Base-by-base conservation (phyloP, 2,113 vertebrate species). In the Microcebus ravelobensis region DNA sequence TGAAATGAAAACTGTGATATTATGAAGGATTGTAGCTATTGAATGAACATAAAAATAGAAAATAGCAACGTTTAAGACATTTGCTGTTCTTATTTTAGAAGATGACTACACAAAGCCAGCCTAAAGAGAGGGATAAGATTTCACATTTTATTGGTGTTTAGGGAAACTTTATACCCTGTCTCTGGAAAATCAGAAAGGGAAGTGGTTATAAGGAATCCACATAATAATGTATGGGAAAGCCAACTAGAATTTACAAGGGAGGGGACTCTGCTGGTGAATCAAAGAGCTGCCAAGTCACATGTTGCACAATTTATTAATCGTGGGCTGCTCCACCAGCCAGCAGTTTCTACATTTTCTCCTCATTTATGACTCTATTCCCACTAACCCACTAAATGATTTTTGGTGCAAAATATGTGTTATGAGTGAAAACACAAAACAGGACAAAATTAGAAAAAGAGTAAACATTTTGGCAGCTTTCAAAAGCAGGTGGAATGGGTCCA, bases 161-260 rank as follows among this genome's bases (percentile, higher is more conserved):
- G 98, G 98, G 98, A 98, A 99, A 99, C 93, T 98, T 99, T 99
- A 99, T 98, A 98, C 96, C 96, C 98, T 98, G 98, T 99, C 98
- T 98, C 98, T 99, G 98, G 98, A 99, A 99, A 99, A 99, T 99
- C 98, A 99, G 98, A 98, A 98, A 98, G 98, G 99, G 99, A 99
- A 99, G 99, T 99, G 99, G 98, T 99, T 98, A 97, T 95, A 98
- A 98, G 98, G 98, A 99, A 99, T 99, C 98, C 98, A 98, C 98
- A 98, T 99, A 98, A 99, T 98, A 98, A 98, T 94, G 98, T 98
- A 99, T 98, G 98, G 98, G 98, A 98, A 99, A 98, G 98, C 98
- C 97, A 99, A 98, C 97, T 97, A 98, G 98, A 98, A 98, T 99
- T 99, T 99, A 99, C 98, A 98, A 98, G 98, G 98, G 98, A 98